Evolutionary conservation across 2,888 invertebrate genomes (phyloP).

Genomic region (Notocelia uddmanniana): DNA sequence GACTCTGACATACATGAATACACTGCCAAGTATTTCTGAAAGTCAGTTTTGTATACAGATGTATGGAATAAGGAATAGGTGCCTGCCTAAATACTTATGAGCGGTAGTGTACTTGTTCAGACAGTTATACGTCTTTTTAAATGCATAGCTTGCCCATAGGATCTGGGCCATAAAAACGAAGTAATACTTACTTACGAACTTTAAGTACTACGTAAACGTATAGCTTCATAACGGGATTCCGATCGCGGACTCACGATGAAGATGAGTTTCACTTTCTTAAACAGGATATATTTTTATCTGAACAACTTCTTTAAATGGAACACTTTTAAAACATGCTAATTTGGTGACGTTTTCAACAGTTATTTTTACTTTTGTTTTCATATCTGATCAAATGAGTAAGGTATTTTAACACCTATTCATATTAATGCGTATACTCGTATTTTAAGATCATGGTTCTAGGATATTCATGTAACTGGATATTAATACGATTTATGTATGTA

Average conservation of each 20-base stretch:
- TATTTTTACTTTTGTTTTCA: slow-evolving; percentile 27
- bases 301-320: slow-evolving; percentile 22
- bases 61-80: too few species aligned
- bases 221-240: slow-evolving; percentile 34
- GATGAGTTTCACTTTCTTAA: slow-evolving; percentile 45
- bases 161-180: slow-evolving; percentile 7
- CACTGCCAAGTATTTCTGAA: too few species aligned
- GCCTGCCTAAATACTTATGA: too few species aligned
- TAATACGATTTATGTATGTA: too few species aligned
- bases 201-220: slow-evolving; percentile 24
- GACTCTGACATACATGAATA: too few species aligned
- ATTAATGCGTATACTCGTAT: not conserved
- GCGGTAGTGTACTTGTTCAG: too few species aligned
- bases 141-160: not conserved
- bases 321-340: slow-evolving; percentile 21
- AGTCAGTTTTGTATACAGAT: too few species aligned
- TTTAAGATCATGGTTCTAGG: not conserved
- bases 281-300: slow-evolving; percentile 35
- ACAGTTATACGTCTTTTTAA: not conserved
- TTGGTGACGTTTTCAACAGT: slow-evolving; percentile 6
- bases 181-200: slow-evolving; percentile 23
- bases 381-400: slow-evolving; percentile 7
- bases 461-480: too few species aligned
- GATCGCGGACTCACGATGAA: slow-evolving; percentile 16
- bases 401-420: too few species aligned